phyloP scores from a whole-genome alignment of 1,140 invertebrate genomes.

The Drosophila burlai region DNA sequence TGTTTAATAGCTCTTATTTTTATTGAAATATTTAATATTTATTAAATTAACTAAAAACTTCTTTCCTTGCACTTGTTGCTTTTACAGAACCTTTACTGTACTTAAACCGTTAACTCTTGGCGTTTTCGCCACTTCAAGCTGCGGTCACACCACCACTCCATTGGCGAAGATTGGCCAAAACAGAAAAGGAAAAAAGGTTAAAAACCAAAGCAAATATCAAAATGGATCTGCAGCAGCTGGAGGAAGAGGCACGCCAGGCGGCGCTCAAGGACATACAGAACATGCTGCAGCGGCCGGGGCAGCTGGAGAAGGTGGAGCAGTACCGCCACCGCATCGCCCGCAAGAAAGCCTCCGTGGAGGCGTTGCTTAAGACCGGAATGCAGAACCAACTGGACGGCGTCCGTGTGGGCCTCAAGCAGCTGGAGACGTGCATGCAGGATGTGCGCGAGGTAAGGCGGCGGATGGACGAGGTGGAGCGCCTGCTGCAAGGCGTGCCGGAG shows the following conservation, averaged over 20 bases:
- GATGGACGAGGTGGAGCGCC: conserved; percentile 90
- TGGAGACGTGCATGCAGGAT: conserved; percentile 93
- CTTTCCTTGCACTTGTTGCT: no score
- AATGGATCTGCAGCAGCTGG: conserved; percentile 93
- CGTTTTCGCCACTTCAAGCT: background rate
- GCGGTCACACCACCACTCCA: conserved; percentile 5
- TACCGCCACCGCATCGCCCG: conserved; percentile 88
- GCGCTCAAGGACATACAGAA: conserved; percentile 96
- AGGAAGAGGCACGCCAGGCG: conserved; percentile 93
- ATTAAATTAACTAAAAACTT: background rate
- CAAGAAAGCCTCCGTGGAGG: conserved; percentile 97
- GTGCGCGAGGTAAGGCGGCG: conserved; percentile 90
- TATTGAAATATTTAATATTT: no score
- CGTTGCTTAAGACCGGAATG: conserved; percentile 98
- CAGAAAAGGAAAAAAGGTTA: background rate
- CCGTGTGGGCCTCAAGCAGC: conserved; percentile 95
- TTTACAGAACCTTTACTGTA: background rate
- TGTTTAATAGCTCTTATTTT: background rate
- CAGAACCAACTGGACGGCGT: conserved; percentile 99
- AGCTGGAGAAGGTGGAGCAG: conserved; percentile 94
- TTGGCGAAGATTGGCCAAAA: conserved; percentile 31
- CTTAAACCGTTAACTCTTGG: background rate
- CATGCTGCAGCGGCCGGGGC: conserved; percentile 97
- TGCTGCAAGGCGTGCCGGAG: conserved; percentile 89
- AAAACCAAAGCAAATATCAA: background rate